A percentile compares a stretch with the other conserved stretches of the same genome.
These are phyloP conservation scores for Melanotaenia pygmaea DNA, from an alignment of 2,797 vertebrate species.

Conservation along the genomic window DNA sequence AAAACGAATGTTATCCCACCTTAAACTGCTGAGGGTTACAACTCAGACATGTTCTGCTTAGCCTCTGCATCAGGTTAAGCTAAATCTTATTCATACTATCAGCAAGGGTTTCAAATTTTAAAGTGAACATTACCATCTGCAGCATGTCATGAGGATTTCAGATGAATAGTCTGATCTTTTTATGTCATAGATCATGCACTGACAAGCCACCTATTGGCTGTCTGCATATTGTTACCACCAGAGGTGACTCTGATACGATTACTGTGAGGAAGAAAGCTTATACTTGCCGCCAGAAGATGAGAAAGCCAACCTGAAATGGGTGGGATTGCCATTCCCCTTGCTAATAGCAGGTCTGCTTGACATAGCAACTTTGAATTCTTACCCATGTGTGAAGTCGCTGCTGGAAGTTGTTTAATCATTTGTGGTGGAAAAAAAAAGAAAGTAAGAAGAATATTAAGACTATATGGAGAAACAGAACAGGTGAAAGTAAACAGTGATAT, in stretches of 20 bases:
- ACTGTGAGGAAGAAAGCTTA: conserved; percentile 18
- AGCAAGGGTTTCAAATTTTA: conserved; percentile 15
- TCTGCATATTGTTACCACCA: conserved; percentile 7
- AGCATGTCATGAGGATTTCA: conserved; percentile 5
- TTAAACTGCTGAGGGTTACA: conserved; percentile 50
- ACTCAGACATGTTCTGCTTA: conserved; percentile 36
- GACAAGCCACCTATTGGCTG: conserved; percentile 16
- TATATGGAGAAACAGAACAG: background rate
- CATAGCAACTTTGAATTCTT: conserved; percentile 46
- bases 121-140: conserved; percentile 7
- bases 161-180: conserved; percentile 28
- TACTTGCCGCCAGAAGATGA: conserved; percentile 11
- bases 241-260: conserved; percentile 28
- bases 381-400: conserved; percentile 20
- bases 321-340: conserved; percentile 11
- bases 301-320: conserved; percentile 23
- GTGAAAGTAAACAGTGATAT: conserved; percentile 10
- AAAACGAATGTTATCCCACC: conserved; percentile 53
- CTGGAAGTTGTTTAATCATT: conserved; percentile 42
- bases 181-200: conserved; percentile 32
- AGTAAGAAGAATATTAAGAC: conserved; percentile 21
- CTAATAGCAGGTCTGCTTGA: conserved; percentile 33
- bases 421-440: background rate
- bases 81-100: conserved; percentile 29
- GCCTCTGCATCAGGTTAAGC: conserved; percentile 18